Base-by-base conservation (phyloP, 2,888 invertebrate genomes). In the Rhamphomyia laevipes region DNA sequence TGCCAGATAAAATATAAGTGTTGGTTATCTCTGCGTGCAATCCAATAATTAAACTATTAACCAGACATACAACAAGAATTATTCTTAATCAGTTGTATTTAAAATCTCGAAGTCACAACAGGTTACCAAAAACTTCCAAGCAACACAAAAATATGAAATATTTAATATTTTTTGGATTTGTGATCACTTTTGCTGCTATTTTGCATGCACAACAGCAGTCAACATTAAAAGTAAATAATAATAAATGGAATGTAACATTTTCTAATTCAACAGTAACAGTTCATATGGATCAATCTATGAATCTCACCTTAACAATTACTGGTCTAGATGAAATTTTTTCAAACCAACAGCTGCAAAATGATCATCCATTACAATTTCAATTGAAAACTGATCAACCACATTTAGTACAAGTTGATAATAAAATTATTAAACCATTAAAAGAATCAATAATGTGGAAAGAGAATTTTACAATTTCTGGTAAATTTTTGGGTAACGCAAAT, bases 401-500 rank as follows among this genome's bases (percentile, higher is more conserved):
- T 31, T 37, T 67, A 51, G 67, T 65, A 2, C 52, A 55, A 42
- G 56, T 62, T 3, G 53, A 57, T 1, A 56, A 60, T 46, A 35
- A 56, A 3, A 61, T 66, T 21, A 42, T 40, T 10, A 40, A 40
- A 18, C 35, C n/a, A 35, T n/a, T n/a, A 7, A 7, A 9, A 9
- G 3, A 15, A 13, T n/a, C 23, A 27, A n/a, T 5, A 35, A n/a
- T n/a, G n/a, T 69, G 67, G 68, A 50, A 45, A 2, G 68, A 66
- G 1, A 55, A 53, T 46, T 55, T 69, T 12, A 56, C 54, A 1
- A 45, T 69, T 6, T 46, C 57, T 31, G 63, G 52, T 0, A 46
- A 59, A 2, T 69, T 72, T 51, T 53, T 67, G 46, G 72, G 72
- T 9, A 61, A 62, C 33, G 61, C 69, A 2, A 53, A 53, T 10